Evolutionary conservation across 1,140 invertebrate genomes (phyloP).

Genomic region (Riptortus pedestris): DNA sequence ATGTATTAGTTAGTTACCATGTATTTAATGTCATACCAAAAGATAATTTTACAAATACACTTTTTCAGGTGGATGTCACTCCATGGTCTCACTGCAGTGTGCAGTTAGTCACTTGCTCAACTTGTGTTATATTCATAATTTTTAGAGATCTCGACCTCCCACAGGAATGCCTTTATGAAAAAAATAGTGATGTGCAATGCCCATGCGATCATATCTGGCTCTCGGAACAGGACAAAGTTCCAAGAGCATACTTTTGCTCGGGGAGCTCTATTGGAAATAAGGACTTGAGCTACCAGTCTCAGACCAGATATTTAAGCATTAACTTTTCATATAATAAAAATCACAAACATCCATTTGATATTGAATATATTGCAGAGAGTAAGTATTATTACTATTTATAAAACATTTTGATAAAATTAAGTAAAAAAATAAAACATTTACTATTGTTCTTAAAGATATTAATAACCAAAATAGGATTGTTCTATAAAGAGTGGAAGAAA

Average conservation of each 20-base stretch:
- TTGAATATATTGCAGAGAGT: constrained; percentile 57
- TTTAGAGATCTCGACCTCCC: constrained; percentile 44
- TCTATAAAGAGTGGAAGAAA: too few relatives aligned
- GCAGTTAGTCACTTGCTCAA: constrained; percentile 58
- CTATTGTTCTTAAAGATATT: too few relatives aligned
- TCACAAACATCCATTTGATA: constrained; percentile 52
- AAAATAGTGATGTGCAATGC: constrained; percentile 32
- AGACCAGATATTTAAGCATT: constrained; percentile 49
- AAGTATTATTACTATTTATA: constrained; percentile 37
- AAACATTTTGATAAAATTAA: constrained; percentile 8
- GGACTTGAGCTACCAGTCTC: constrained; percentile 46
- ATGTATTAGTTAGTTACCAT: too few relatives aligned
- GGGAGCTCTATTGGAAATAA: constrained; percentile 22
- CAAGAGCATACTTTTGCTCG: constrained; percentile 47
- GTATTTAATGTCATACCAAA: too few relatives aligned
- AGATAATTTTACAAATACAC: too few relatives aligned
- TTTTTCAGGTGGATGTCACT: background rate
- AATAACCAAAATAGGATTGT: too few relatives aligned
- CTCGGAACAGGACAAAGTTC: constrained; percentile 53
- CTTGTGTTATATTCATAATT: constrained; percentile 52
- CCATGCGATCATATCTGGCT: constrained; percentile 58
- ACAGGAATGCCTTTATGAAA: constrained; percentile 35
- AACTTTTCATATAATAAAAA: constrained; percentile 50
- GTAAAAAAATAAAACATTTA: too few relatives aligned
- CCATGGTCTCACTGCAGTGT: constrained; percentile 43